Evolutionary conservation across 2,888 invertebrate species (phyloP), one percentile per base, ranked within the genome.

Genomic region (Polymixis lichenea): DNA sequence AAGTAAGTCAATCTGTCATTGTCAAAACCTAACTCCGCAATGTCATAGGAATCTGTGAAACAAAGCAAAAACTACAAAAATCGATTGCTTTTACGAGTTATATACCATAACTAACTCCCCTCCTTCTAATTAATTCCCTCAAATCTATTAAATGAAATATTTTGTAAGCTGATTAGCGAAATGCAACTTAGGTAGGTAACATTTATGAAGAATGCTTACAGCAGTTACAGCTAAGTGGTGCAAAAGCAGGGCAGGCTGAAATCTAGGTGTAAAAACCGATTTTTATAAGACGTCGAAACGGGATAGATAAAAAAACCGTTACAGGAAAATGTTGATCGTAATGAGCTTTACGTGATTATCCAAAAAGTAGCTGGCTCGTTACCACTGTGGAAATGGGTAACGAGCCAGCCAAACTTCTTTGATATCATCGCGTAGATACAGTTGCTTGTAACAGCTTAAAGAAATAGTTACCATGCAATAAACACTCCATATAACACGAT

Each of bases 1-100:
- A 66, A 86, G 83, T 38, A 38, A 62, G 80, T 53, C 38, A 55
- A 32, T 11, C 28, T 32, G 55, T 72, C 83, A 55, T 67, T 51
- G 38, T 72, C 72, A 76, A 55, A 19, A n/a, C 1, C 53, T 25
- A 67, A 62, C 17, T 13, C 9, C 19, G 9, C 43, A 51, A 73
- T 25, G 74, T 51, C 51, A 25, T 22, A 17, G 19, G 2, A 38
- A 25, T 11, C 17, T n/a, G 28, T 55, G 9, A 43, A 53, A n/a
- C 13, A 28, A 53, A 61, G 7, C 19, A 17, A 32, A 60, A 67
- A 32, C 7, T 67, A 61, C 17, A n/a, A 32, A 67, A 60, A n/a
- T 61, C 17, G 11, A 17, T 67, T 60, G 3, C 4, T 32, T 22
- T 8, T 22, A 13, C 25, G 0, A n/a, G n/a, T n/a, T 8, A 28